Evolutionary conservation across 2,113 vertebrate genomes (phyloP).

Genomic region (Paradoxurus hermaphroditus): DNA sequence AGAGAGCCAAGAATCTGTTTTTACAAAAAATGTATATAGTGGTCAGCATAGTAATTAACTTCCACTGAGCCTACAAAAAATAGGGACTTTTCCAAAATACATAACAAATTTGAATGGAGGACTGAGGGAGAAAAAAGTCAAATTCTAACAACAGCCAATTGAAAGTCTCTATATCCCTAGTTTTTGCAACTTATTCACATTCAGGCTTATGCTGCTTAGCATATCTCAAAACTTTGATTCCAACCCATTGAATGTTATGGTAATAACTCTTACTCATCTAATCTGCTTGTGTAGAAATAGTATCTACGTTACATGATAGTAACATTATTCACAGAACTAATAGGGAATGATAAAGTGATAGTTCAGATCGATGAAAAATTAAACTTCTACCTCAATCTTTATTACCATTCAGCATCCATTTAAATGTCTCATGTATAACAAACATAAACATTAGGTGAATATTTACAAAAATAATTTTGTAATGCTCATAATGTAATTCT

Average conservation of each 20-base stretch:
- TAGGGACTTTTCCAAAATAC: background rate
- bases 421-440: background rate
- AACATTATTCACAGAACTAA: background rate
- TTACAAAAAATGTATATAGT: background rate
- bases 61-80: background rate
- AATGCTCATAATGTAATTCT: background rate
- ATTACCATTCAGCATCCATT: background rate
- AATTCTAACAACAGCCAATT: background rate
- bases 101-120: background rate
- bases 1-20: background rate
- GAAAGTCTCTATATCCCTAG: background rate
- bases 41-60: background rate
- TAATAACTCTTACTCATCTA: background rate
- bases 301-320: background rate
- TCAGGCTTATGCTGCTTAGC: background rate
- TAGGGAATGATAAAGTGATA: background rate
- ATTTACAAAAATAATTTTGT: background rate
- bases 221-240: background rate
- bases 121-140: background rate
- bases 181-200: background rate
- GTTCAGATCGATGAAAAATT: background rate
- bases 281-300: background rate
- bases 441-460: background rate
- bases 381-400: background rate
- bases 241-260: background rate